Evolutionary conservation across 1,140 invertebrate genomes (phyloP).

Genomic region (Apis dorsata): DNA sequence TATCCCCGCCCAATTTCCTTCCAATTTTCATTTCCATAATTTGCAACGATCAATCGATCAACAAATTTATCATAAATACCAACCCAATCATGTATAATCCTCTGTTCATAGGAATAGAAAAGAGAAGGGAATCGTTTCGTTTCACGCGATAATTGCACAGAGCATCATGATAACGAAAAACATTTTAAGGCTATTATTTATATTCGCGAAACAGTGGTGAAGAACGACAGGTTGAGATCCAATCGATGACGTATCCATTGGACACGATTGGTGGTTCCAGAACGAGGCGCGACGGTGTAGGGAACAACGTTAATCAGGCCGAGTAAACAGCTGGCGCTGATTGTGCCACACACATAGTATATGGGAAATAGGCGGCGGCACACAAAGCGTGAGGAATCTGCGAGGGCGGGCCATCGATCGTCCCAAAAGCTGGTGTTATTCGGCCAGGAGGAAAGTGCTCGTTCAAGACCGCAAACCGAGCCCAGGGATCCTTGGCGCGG

Average conservation of each 20-base stretch:
- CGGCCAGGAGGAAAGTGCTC: slow-evolving; percentile 55
- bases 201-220: slow-evolving; percentile 22
- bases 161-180: neutral
- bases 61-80: no score
- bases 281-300: slow-evolving; percentile 35
- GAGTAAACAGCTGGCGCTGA: slow-evolving; percentile 72
- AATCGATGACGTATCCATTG: slow-evolving; percentile 28
- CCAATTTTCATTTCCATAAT: no score
- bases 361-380: slow-evolving; percentile 60
- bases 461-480: slow-evolving; percentile 54
- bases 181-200: slow-evolving; percentile 16
- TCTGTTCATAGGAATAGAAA: no score
- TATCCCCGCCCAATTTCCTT: no score
- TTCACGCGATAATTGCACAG: no score
- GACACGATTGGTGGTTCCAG: slow-evolving; percentile 49
- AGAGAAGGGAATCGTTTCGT: no score
- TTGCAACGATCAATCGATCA: no score
- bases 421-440: slow-evolving; percentile 57
- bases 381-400: slow-evolving; percentile 61
- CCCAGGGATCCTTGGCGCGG: slow-evolving; percentile 1
- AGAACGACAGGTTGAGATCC: slow-evolving; percentile 23
- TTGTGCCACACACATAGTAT: slow-evolving; percentile 67
- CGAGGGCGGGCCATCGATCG: slow-evolving; percentile 68
- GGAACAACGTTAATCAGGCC: slow-evolving; percentile 73
- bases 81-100: no score